Evolutionary conservation across 1,140 invertebrate genomes (phyloP), one percentile per base, ranked within the genome.

Genomic region (Microplitis mediator): DNA sequence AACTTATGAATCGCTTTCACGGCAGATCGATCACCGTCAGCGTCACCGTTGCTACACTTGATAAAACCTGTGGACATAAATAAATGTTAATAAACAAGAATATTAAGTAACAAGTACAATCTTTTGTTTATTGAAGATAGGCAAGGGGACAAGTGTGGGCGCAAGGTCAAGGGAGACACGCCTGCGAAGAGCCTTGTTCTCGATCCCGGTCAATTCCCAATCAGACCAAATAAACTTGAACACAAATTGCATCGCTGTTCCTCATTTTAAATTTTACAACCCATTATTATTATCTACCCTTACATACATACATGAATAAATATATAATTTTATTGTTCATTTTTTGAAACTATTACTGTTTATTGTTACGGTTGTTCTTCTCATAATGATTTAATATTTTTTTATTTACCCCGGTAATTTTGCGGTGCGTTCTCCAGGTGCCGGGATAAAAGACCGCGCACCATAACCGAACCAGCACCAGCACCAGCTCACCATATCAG

Each of bases 121-220:
- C 54, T 45, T 50, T 66, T 66, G 54, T 56, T 58, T 58, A 64
- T 66, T 56, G n/a, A 69, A 45, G 23, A 72, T 11, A 14, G 51
- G 36, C 13, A 16, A 11, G 52, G n/a, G 50, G 39, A 45, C 39
- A 45, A 66, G 63, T 58, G 70, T 72, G 64, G 70, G 70, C 70
- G 62, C 70, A 72, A 72, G 70, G 70, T 72, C 56, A 72, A 72
- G 35, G 35, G 62, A 34, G 65, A 67, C 54, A 72, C 70, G 63
- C 70, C 62, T 45, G 63, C 51, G 54, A 60, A 14, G 13, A 60
- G 52, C 70, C 70, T 72, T 65, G 63, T 72, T 56, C 61, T 72
- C 70, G 35, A 66, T 72, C 64, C 14, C 45, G 11, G 56, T 14
- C 13, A 35, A 56, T 23, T 56, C 4, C 32, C 52, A 34, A 14